Evolutionary conservation across 2,888 invertebrate species (phyloP), one percentile per base, ranked within the genome.

Genomic region (Epinotia nisella): DNA sequence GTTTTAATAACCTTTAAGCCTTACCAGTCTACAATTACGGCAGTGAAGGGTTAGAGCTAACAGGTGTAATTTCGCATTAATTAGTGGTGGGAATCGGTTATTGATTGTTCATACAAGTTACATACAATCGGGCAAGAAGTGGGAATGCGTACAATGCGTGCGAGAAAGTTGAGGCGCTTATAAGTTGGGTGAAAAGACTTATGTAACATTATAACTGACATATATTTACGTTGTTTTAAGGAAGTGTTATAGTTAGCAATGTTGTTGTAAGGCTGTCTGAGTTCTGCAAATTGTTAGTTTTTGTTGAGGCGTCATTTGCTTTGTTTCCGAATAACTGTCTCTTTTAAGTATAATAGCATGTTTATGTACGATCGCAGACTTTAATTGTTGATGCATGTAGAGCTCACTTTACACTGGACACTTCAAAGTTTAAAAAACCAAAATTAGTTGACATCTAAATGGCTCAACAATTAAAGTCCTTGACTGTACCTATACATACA

Each of bases 61-160:
- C 78, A 75, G 75, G 64, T 71, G 76, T 70, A 72, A 75, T 75
- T 74, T 74, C 62, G 76, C 76, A 76, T 80, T 79, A 75, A 82
- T 82, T 81, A 80, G 78, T 80, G 79, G 78, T 81, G 80, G 62
- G 81, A 80, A 82, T 81, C 76, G 65, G 29, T 29, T 29, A 56
- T 74, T 68, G 75, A 75, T 62, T 75, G 77, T 75, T 73, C 70
- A 65, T 49, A 65, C 65, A 64, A 55, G 65, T 60, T 62, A 41
- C 70, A 61, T 53, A 61, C 68, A 68, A 67, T 67, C 35, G 9
- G 35, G 56, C 62, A 70, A 53, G 59, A 66, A 66, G 13, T 61
- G 61, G 51, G 71, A 61, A 71, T 59, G 49, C 29, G 58, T 45
- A 55, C 19, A 61, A 66, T 45, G 71, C 60, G 60, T 53, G 41